Evolutionary conservation across 1,140 invertebrate genomes (phyloP).

Genomic region (Atta colombica): DNA sequence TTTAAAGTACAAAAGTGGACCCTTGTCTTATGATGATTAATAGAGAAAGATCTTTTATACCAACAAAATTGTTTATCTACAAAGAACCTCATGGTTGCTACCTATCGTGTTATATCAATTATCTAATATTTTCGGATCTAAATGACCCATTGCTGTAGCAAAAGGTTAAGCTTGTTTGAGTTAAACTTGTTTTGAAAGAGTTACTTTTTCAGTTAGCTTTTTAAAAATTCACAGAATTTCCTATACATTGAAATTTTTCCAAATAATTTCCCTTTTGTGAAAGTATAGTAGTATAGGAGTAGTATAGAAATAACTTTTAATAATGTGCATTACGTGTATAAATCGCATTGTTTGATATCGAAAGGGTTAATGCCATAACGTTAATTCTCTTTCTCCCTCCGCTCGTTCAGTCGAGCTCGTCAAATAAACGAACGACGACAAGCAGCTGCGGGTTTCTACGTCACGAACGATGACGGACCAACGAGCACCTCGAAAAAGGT

Average conservation of each 20-base stretch:
- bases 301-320: neutral
- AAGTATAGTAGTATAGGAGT: neutral
- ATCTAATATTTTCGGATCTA: too few relatives aligned
- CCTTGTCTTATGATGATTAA: too few relatives aligned
- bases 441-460: slow-evolving; percentile 63
- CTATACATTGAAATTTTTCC: neutral
- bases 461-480: slow-evolving; percentile 57
- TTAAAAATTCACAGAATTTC: neutral
- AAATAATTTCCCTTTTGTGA: neutral
- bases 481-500: slow-evolving; percentile 62
- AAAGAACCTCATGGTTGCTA: too few relatives aligned
- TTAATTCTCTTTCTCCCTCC: slow-evolving; percentile 27
- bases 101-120: too few relatives aligned
- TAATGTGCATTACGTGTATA: neutral
- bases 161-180: too few relatives aligned
- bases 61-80: too few relatives aligned
- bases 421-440: slow-evolving; percentile 59
- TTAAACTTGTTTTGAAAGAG: neutral
- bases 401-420: slow-evolving; percentile 44
- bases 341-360: neutral
- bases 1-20: too few relatives aligned
- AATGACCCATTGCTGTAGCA: too few relatives aligned
- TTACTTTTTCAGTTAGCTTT: neutral
- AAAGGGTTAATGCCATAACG: slow-evolving; percentile 14
- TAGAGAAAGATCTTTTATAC: too few relatives aligned